phyloP scores from a whole-genome alignment of 2,113 vertebrate species.

The Scalopus aquaticus region DNA sequence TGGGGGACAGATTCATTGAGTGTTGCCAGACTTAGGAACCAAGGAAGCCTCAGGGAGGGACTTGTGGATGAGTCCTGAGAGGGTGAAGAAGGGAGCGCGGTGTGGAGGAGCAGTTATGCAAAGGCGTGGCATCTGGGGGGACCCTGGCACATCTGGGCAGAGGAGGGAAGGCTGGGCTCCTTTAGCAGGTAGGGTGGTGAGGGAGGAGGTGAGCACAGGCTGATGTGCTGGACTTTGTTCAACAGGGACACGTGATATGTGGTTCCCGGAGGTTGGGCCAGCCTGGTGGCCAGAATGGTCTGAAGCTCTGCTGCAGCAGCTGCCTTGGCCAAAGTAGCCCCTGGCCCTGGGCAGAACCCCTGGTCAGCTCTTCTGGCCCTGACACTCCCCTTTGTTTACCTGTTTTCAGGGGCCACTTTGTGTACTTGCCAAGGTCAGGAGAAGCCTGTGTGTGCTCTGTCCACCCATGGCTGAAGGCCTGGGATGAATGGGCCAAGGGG shows the following conservation, averaged over 20 bases:
- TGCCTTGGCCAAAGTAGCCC: not conserved
- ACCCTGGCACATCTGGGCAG: not conserved
- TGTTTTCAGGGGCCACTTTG: not conserved
- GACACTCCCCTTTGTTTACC: not conserved
- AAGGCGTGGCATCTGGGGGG: not conserved
- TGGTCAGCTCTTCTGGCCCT: not conserved
- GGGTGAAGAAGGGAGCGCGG: not conserved
- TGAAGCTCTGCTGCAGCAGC: not conserved
- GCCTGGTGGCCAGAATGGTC: not conserved
- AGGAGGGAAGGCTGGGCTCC: not conserved
- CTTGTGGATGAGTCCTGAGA: not conserved
- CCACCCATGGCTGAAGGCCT: not conserved
- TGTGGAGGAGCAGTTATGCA: not conserved
- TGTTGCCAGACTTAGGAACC: not conserved
- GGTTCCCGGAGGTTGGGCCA: not conserved
- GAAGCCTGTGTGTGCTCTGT: not conserved
- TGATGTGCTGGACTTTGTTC: not conserved
- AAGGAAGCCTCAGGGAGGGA: not conserved
- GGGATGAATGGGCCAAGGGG: not conserved
- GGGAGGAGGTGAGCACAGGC: not conserved
- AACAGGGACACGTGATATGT: not conserved
- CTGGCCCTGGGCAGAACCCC: not conserved
- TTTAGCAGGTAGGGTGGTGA: not conserved
- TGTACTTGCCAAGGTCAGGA: not conserved
- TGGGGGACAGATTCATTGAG: not conserved